phyloP scores from a whole-genome alignment of 2,113 vertebrate species.

The Cyprinodon tularosa region DNA sequence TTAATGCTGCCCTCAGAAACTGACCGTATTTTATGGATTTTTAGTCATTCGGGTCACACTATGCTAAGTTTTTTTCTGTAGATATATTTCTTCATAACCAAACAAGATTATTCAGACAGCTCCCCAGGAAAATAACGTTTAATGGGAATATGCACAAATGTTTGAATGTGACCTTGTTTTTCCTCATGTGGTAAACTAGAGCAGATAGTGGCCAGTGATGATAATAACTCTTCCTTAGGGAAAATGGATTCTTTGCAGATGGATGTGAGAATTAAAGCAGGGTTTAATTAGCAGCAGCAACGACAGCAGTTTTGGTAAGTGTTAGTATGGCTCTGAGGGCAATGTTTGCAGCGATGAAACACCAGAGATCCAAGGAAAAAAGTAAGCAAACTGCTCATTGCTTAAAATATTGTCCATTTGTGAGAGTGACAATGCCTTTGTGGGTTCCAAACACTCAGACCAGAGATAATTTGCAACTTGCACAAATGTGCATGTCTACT shows the following conservation, averaged over 20 bases:
- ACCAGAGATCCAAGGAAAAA: constrained; percentile 1
- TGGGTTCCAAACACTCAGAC: neutral
- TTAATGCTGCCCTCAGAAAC: neutral
- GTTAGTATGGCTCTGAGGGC: constrained; percentile 12
- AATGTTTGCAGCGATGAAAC: constrained; percentile 12
- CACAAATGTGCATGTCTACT: neutral
- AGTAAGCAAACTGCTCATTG: neutral
- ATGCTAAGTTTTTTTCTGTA: neutral
- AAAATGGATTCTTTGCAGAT: constrained; percentile 15
- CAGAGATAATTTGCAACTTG: neutral
- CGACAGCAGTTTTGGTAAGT: neutral
- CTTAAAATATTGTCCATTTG: neutral
- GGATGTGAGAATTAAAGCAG: constrained; percentile 26
- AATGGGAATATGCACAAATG: constrained; percentile 1
- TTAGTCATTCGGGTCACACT: neutral
- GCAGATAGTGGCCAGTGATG: constrained; percentile 16
- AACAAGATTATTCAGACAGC: neutral
- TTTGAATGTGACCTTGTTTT: constrained; percentile 18
- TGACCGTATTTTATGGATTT: neutral
- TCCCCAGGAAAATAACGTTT: neutral
- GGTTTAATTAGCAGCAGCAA: constrained; percentile 31
- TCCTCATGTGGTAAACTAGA: constrained; percentile 7
- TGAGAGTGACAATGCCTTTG: neutral
- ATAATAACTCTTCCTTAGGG: constrained; percentile 17
- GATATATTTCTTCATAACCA: neutral